Evolutionary conservation across 2,113 vertebrate genomes (phyloP).

Genomic region (Herpetotheres cachinnans): DNA sequence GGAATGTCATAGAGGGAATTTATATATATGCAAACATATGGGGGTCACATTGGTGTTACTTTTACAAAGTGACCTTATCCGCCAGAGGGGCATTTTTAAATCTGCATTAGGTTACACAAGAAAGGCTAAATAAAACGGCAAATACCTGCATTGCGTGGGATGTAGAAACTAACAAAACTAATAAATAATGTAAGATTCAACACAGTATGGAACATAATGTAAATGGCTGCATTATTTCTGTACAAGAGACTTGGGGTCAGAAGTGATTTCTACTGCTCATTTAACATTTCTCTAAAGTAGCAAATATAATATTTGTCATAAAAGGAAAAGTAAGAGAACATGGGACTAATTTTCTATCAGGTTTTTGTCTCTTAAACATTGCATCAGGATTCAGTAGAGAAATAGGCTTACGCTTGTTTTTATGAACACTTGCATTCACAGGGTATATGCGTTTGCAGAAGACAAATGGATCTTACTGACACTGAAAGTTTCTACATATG

Average conservation of each 20-base stretch:
- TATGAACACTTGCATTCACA: neutral
- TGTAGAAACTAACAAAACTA: conserved; percentile 37
- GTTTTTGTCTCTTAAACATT: conserved; percentile 48
- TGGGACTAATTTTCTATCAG: conserved; percentile 13
- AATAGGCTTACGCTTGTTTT: neutral
- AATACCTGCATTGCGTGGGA: neutral
- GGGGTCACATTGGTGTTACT: conserved; percentile 28
- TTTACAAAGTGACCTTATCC: conserved; percentile 63
- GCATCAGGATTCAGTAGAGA: conserved; percentile 28
- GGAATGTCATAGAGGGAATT: conserved; percentile 67
- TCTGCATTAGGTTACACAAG: neutral
- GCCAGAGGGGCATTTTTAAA: conserved; percentile 26
- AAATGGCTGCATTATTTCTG: conserved; percentile 58
- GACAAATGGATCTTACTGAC: neutral
- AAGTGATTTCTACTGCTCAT: conserved; percentile 44
- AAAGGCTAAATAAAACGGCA: conserved; percentile 22
- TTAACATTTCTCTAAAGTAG: conserved; percentile 44
- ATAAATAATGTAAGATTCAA: conserved; percentile 69
- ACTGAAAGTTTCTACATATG: neutral
- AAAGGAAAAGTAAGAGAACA: conserved; percentile 41
- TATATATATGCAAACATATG: conserved; percentile 70
- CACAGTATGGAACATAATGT: conserved; percentile 39
- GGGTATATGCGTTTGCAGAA: neutral
- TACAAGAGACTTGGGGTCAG: conserved; percentile 28
- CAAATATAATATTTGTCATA: conserved; percentile 53